Percentiles rank a stretch among this genome's conserved stretches.
Conservation (phyloP, 2,113 vertebrate species). For the Chaenogobius annularis region DNA sequence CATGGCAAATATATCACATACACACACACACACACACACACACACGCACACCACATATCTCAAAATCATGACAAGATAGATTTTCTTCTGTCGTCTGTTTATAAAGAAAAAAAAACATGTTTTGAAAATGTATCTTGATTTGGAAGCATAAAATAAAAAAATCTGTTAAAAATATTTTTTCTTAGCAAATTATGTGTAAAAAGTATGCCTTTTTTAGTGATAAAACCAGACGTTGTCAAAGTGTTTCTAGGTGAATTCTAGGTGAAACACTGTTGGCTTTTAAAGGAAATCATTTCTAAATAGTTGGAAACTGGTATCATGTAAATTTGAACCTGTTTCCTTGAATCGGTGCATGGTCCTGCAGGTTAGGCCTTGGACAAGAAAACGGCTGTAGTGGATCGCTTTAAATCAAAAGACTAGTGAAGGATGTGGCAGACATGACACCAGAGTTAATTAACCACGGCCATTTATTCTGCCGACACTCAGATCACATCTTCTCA, state of each 20-base stretch:
- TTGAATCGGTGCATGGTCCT: slow-evolving; percentile 18
- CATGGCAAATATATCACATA: too few species aligned
- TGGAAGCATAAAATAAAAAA: not conserved
- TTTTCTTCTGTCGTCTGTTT: not conserved
- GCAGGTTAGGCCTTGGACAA: slow-evolving; percentile 50
- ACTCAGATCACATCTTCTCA: slow-evolving; percentile 52
- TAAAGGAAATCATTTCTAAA: slow-evolving; percentile 10
- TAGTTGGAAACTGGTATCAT: slow-evolving; percentile 22
- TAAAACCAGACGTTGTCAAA: too few species aligned
- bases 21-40: too few species aligned
- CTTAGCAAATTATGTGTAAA: not conserved
- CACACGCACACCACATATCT: too few species aligned
- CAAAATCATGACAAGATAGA: too few species aligned
- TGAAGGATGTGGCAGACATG: slow-evolving; percentile 48
- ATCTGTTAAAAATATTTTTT: too few species aligned
- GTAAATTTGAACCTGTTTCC: slow-evolving; percentile 5
- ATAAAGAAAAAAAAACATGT: not conserved
- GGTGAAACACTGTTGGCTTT: not conserved
- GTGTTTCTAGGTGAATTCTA: too few species aligned
- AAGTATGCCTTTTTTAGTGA: not conserved
- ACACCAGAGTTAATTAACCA: slow-evolving; percentile 57
- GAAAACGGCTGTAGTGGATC: slow-evolving; percentile 24
- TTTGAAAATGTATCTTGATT: not conserved
- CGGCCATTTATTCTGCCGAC: slow-evolving; percentile 36
- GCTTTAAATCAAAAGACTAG: slow-evolving; percentile 24